Percentiles rank a stretch among this genome's conserved stretches.
These are phyloP conservation scores for Cossypha heuglini DNA, from an alignment of 2,797 vertebrate genomes.

Conservation along the genomic window DNA sequence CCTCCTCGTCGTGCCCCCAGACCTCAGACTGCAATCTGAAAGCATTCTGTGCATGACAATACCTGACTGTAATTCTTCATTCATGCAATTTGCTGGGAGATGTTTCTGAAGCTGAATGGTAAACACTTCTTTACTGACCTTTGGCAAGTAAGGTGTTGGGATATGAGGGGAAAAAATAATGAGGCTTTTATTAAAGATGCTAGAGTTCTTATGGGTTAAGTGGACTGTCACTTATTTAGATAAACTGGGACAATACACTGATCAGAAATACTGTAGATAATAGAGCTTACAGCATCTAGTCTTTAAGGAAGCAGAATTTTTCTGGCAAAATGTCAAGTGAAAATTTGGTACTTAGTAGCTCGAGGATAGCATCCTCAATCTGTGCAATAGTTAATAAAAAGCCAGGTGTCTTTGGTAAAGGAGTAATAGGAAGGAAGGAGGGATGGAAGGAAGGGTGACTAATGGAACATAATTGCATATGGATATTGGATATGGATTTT, in stretches of 20 bases:
- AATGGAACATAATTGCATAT: conserved; percentile 59
- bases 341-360: not conserved
- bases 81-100: not conserved
- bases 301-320: not conserved
- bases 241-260: not conserved
- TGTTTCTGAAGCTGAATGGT: conserved; percentile 1
- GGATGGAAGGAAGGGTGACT: conserved; percentile 48
- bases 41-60: not conserved
- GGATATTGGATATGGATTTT: conserved; percentile 65
- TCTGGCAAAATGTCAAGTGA: conserved; percentile 28
- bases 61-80: not conserved
- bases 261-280: not conserved
- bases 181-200: conserved; percentile 9
- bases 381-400: not conserved
- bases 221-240: conserved; percentile 41
- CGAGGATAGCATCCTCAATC: not conserved
- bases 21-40: not conserved
- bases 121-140: not conserved
- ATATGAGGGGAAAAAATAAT: not conserved
- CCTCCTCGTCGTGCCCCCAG: not conserved
- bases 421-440: not conserved
- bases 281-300: not conserved
- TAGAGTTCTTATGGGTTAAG: not conserved
- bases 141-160: not conserved
- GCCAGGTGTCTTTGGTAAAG: not conserved